phyloP scores from a whole-genome alignment of 1,140 invertebrate genomes.

The Ostrea edulis region DNA sequence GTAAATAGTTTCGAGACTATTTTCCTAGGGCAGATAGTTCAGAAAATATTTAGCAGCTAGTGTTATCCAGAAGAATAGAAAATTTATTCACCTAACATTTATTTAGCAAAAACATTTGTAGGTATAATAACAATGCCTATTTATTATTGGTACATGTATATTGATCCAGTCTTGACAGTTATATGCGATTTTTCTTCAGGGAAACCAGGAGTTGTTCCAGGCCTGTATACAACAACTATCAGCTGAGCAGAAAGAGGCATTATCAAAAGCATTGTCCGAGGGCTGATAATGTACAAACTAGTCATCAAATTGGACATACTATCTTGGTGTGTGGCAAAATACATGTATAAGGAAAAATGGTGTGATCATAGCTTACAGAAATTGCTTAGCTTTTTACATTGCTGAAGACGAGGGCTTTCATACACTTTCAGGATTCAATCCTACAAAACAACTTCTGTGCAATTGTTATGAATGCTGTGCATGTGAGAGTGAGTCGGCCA shows the following conservation, averaged over 20 bases:
- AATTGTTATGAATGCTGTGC: conserved; percentile 8
- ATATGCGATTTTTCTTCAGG: conserved; percentile 79
- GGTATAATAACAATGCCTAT: no score
- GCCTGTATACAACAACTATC: conserved; percentile 88
- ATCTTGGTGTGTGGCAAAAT: conserved; percentile 4
- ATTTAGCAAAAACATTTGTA: no score
- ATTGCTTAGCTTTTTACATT: conserved; percentile 22
- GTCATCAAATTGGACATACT: not conserved
- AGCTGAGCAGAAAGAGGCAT: conserved; percentile 89
- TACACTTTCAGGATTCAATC: conserved; percentile 25
- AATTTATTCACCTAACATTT: no score
- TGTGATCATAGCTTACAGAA: conserved; percentile 13
- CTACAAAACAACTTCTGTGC: conserved; percentile 23
- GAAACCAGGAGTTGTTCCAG: conserved; percentile 90
- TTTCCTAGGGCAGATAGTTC: no score
- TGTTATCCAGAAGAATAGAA: no score
- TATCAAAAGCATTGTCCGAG: conserved; percentile 77
- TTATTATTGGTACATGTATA: no score
- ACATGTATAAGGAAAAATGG: not conserved
- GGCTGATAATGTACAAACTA: not conserved
- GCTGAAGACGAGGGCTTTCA: conserved; percentile 35
- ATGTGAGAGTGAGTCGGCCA: not conserved
- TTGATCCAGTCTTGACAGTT: no score
- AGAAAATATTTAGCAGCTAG: no score
- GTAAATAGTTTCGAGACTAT: no score